Evolutionary conservation across 2,888 invertebrate species (phyloP).

Genomic region (Drosophila rellima): DNA sequence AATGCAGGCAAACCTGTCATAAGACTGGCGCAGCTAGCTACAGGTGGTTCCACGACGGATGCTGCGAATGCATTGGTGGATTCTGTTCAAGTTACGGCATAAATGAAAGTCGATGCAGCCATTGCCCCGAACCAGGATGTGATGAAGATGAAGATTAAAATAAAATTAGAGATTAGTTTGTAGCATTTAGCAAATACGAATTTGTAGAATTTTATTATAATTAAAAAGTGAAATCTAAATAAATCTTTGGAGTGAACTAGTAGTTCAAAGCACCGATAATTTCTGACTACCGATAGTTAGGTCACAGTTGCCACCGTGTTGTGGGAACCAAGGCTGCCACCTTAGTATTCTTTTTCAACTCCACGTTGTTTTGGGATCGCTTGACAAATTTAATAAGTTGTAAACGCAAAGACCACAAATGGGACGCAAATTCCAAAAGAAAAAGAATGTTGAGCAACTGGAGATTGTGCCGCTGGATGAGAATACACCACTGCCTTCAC

Average conservation of each 20-base stretch:
- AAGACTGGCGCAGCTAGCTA: constrained; percentile 82
- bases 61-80: constrained; percentile 27
- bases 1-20: constrained; percentile 93
- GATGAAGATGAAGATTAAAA: constrained; percentile 85
- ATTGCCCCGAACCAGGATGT: constrained; percentile 89
- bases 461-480: constrained; percentile 86
- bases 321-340: no score
- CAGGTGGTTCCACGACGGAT: constrained; percentile 89
- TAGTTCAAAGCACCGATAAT: neutral
- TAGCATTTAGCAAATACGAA: neutral
- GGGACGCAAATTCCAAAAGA: constrained; percentile 79
- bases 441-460: constrained; percentile 71
- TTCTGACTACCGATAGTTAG: neutral
- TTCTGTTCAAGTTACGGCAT: constrained; percentile 89
- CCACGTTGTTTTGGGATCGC: constrained; percentile 69
- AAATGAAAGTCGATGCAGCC: constrained; percentile 91
- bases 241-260: neutral
- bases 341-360: constrained; percentile 54
- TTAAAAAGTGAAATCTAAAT: neutral
- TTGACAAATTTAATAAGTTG: neutral
- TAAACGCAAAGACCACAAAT: constrained; percentile 41
- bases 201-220: neutral
- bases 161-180: neutral
- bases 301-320: neutral
- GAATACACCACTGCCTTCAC: constrained; percentile 86